Evolutionary conservation across 2,888 invertebrate genomes (phyloP), one percentile per base, ranked within the genome.

Genomic region (Drosophila prostipennis): DNA sequence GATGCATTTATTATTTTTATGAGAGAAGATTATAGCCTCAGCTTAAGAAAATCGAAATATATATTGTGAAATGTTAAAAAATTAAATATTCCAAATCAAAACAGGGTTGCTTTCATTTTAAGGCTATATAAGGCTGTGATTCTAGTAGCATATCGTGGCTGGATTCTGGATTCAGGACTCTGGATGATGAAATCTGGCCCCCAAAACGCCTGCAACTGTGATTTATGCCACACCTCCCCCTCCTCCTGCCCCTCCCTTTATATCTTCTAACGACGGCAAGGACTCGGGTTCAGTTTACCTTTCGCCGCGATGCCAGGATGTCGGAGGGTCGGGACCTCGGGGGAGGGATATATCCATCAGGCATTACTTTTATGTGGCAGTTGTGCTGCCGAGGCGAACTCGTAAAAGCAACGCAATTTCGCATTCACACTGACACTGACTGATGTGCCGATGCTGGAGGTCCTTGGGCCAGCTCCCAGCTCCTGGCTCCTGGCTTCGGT

Each of bases 401-500:
- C 84, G 84, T 80, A 82, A 80, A 80, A 79, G 79, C 82, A 82
- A 81, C 81, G 85, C 82, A 82, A 84, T 84, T 82, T 81, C 82
- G 78, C 82, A 82, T 84, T 85, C 77, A 72, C 82, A 78, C 73
- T 84, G 86, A 84, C 86, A 85, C 83, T 86, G 86, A 84, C 80
- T 80, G 83, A 84, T 80, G 83, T 83, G 82, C 79, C 74, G 19
- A 34, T 10, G 61, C 82, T 76, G 58, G 42, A 58, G 58, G 61
- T 63, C 61, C 61, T 61, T 60, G 29, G 39, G 39, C 60, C 46
- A 46, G 39, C 46, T 61, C 39, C 19, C 19, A 19, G 19, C 19
- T 19, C 19, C 19, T 3, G 3, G 19, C 19, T 19, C 19, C 64
- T 34, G 16, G 34, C 59, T 64, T 57, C 69, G 65, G 60, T 23